Percentiles rank a stretch among this genome's conserved stretches.
Evolutionary conservation across 2,888 invertebrate species (phyloP).

Genomic region (Pegoplata infirma): DNA sequence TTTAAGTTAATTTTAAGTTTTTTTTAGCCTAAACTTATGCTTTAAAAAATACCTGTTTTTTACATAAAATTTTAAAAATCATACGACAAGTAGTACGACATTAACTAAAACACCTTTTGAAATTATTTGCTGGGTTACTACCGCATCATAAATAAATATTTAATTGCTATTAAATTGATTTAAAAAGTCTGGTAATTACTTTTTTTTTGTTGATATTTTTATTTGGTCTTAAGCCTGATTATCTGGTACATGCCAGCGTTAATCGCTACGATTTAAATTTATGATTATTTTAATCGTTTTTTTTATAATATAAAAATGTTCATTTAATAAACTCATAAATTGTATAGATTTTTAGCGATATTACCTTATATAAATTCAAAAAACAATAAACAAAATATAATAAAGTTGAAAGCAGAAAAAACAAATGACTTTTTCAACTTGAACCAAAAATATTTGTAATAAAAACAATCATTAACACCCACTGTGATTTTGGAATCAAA

Average conservation of each 20-base stretch:
- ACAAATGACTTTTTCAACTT: no score
- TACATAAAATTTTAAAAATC: no score
- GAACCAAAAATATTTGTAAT: background rate
- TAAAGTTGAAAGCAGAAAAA: conserved; percentile 26
- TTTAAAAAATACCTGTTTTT: no score
- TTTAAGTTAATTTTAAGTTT: no score
- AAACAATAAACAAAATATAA: conserved; percentile 26
- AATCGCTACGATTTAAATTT: conserved; percentile 11
- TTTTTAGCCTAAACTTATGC: no score
- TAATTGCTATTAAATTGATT: background rate
- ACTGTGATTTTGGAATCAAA: conserved; percentile 28
- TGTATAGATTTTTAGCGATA: conserved; percentile 2
- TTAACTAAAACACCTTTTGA: no score
- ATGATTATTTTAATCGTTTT: conserved; percentile 3
- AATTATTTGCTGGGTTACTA: no score
- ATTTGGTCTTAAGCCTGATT: background rate
- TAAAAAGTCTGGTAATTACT: background rate
- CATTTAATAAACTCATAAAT: conserved; percentile 24
- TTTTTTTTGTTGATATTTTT: background rate
- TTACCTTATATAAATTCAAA: conserved; percentile 17
- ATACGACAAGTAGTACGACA: no score
- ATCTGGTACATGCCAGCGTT: conserved; percentile 16
- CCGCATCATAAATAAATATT: no score
- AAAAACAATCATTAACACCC: conserved; percentile 12
- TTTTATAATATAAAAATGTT: background rate